Conservation (phyloP, 2,113 vertebrate species). For the Atrichornis clamosus region DNA sequence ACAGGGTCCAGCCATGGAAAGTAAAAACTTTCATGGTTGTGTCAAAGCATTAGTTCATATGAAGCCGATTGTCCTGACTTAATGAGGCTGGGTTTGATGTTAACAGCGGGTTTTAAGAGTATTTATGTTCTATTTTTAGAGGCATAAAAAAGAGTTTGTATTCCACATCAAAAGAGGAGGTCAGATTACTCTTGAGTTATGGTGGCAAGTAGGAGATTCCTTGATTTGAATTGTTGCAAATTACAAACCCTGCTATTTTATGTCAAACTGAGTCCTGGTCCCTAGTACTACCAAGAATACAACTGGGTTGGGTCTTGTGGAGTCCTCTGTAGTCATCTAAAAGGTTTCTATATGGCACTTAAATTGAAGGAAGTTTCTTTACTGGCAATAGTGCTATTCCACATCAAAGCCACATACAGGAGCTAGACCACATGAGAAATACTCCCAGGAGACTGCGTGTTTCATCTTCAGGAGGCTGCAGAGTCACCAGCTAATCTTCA, state of each 20-base stretch:
- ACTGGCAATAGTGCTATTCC: background rate
- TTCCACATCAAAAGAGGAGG: background rate
- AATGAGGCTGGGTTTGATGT: background rate
- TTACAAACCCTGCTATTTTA: background rate
- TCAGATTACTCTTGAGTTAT: background rate
- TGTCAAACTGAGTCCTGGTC: background rate
- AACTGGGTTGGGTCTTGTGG: background rate
- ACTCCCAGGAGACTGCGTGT: background rate
- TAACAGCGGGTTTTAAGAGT: background rate
- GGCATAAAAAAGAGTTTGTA: background rate
- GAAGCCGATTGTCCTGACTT: background rate
- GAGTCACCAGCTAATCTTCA: background rate
- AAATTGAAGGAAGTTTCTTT: background rate
- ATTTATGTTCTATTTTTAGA: background rate
- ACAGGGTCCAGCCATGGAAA: background rate
- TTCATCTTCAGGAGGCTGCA: background rate
- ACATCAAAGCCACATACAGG: background rate
- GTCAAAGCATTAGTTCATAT: background rate
- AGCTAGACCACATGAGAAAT: background rate
- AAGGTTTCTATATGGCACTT: background rate
- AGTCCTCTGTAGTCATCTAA: background rate
- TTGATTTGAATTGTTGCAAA: background rate
- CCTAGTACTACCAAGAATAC: background rate
- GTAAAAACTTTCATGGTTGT: background rate
- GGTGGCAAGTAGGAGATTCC: background rate